Percentiles rank a stretch among this genome's conserved stretches.
phyloP scores from a whole-genome alignment of 2,113 vertebrate genomes.

The Callipepla californica region DNA sequence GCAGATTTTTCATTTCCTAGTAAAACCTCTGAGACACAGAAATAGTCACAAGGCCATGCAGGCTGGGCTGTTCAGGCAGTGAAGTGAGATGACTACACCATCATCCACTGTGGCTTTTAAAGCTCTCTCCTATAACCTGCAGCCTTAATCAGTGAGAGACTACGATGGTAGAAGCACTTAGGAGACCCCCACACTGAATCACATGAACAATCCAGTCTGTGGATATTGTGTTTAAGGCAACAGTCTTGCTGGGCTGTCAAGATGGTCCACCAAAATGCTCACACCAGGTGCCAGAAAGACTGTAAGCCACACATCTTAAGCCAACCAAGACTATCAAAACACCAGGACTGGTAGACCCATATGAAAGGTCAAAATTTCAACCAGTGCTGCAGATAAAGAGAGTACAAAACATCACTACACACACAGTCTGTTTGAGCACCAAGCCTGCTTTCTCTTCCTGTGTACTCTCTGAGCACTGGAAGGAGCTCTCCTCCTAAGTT shows the following conservation, averaged over 20 bases:
- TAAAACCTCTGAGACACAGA: background rate
- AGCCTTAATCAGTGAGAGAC: background rate
- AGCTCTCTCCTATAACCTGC: background rate
- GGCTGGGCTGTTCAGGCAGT: background rate
- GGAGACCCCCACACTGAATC: background rate
- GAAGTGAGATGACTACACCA: background rate
- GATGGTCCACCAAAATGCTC: background rate
- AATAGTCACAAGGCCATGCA: fast-evolving
- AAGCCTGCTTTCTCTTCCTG: background rate
- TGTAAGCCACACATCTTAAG: background rate
- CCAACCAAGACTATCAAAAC: background rate
- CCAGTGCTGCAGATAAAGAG: background rate
- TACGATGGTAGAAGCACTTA: fast-evolving
- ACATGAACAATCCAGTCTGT: fast-evolving
- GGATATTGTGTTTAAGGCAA: background rate
- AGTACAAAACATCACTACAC: background rate
- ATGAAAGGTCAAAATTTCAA: background rate
- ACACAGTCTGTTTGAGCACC: background rate
- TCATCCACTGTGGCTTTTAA: background rate
- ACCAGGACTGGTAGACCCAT: fast-evolving
- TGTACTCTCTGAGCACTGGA: fast-evolving
- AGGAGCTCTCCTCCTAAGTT: conserved; percentile 40
- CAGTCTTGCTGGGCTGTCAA: background rate
- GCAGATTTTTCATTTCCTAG: background rate
- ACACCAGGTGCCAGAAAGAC: background rate